phyloP scores from a whole-genome alignment of 2,797 vertebrate species.

The Sphenopsis melanotis region DNA sequence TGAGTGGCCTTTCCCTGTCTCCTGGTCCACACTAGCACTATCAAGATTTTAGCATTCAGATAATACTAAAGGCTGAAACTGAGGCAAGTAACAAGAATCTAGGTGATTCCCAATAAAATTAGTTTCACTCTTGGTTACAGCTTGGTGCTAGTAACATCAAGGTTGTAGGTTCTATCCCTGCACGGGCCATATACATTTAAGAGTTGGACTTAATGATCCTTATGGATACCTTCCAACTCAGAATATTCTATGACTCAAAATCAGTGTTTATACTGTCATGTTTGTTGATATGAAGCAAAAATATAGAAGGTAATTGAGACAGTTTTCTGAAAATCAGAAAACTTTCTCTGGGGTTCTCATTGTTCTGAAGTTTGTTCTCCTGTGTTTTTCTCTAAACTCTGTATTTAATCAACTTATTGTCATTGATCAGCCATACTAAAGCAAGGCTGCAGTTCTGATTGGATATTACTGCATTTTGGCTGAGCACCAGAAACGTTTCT shows the following conservation, averaged over 20 bases:
- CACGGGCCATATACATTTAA: rapidly evolving
- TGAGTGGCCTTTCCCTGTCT: not conserved
- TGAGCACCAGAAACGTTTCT: not conserved
- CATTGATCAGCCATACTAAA: not conserved
- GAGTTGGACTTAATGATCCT: not conserved
- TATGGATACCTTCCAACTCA: not conserved
- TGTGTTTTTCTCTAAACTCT: not conserved
- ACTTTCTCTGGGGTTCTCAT: not conserved
- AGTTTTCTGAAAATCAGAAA: not conserved
- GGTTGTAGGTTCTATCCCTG: not conserved
- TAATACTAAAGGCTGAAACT: not conserved
- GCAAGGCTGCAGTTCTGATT: not conserved
- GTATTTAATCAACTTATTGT: not conserved
- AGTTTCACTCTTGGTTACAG: not conserved
- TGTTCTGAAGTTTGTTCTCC: not conserved
- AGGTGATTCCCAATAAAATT: not conserved
- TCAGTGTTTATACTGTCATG: not conserved
- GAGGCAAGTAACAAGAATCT: not conserved
- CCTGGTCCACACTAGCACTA: not conserved
- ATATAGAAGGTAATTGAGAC: not conserved
- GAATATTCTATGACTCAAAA: not conserved
- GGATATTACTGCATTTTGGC: not conserved
- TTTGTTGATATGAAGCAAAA: not conserved
- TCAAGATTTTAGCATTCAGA: not conserved
- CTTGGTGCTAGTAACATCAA: not conserved